These are phyloP conservation scores for Steinernema carpocapsae DNA, from an alignment of 2,888 invertebrate genomes.

Conservation along the genomic window DNA sequence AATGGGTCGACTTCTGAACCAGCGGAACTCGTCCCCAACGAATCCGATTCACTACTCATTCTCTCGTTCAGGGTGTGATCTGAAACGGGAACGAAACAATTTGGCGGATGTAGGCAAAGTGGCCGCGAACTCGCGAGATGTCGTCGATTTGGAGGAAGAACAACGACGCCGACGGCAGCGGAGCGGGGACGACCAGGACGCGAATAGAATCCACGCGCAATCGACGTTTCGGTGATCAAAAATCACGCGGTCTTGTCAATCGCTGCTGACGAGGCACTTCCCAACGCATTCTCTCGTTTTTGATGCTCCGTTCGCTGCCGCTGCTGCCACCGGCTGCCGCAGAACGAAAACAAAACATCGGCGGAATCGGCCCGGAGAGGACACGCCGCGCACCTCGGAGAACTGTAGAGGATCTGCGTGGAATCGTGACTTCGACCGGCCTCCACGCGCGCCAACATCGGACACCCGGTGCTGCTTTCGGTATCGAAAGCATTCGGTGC, in stretches of 20 bases:
- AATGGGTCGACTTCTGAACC: constrained; percentile 58
- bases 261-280: constrained; percentile 27
- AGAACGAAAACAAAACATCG: background rate
- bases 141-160: constrained; percentile 7
- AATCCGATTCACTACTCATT: constrained; percentile 66
- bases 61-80: constrained; percentile 59
- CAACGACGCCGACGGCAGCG: no score
- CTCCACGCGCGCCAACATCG: background rate
- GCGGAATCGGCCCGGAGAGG: background rate
- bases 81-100: constrained; percentile 41
- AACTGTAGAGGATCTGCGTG: background rate
- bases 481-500: no score
- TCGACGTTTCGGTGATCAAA: constrained; percentile 22
- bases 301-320: constrained; percentile 1
- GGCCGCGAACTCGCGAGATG: constrained; percentile 10
- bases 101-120: background rate
- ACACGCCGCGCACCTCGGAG: background rate
- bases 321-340: background rate
- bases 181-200: no score
- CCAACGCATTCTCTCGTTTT: constrained; percentile 22
- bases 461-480: no score
- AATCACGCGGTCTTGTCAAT: constrained; percentile 23
- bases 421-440: background rate
- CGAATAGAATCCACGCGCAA: constrained; percentile 25
- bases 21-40: constrained; percentile 59